Evolutionary conservation across 2,113 vertebrate genomes (phyloP), one percentile per base, ranked within the genome.

Genomic region (Theropithecus gelada): DNA sequence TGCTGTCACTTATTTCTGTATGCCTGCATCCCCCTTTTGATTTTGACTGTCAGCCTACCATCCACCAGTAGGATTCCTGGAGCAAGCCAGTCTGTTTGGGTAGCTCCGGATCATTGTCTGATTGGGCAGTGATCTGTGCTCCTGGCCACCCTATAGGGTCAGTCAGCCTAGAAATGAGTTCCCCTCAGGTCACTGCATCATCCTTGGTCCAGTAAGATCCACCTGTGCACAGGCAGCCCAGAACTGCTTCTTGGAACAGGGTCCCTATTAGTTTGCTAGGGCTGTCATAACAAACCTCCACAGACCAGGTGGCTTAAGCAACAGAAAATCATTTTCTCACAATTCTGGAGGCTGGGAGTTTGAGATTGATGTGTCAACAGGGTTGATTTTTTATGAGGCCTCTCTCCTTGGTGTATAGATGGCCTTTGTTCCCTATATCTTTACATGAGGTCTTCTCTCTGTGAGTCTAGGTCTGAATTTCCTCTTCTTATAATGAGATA

Each of bases 401-500:
- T 80, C 27, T 59, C 2, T 82, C 27, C 23, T 70, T 68, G 73
- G 35, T n/a, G 38, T 93, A 18, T 38, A 32, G 10, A 61, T 30
- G 35, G 11, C 35, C 2, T 0, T 3, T 17, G 79, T 35, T 78
- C 10, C 8, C n/a, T 35, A 0, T 5, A 1, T 55, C 59, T 72
- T 95, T 59, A 50, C 5, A 50, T 10, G 2, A 8, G 1, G 6
- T 66, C 40, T 59, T n/a, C 40, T 12, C 2, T 68, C 30, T 68
- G 2, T 52, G 8, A 52, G 8, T 82, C 40, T 59, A 1, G 35
- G 14, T 81, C 73, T 22, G 17, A 79, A 75, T 80, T 92, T 96
- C 43, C 30, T 50, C 50, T 79, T 72, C 43, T 85, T 66, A 14
- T 35, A 52, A 76, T 68, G 12, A 87, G 32, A 35, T 38, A 11